Percentiles rank a stretch among this genome's conserved stretches.
Evolutionary conservation across 1,140 invertebrate genomes (phyloP).

Genomic region (Neelides sp.): DNA sequence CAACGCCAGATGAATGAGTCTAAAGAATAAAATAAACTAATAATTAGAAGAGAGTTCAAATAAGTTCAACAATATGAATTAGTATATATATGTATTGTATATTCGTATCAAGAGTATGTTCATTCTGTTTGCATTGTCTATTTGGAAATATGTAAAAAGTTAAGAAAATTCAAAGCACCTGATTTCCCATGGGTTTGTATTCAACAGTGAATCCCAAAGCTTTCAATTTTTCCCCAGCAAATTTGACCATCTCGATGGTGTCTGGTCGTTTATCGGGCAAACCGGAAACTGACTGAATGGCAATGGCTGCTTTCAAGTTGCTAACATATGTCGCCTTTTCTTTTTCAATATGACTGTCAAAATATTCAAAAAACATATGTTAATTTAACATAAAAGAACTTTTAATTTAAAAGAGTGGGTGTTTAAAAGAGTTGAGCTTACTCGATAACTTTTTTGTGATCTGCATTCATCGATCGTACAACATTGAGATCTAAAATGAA

Average conservation of each 20-base stretch:
- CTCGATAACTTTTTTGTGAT: too few relatives aligned
- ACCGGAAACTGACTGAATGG: slow-evolving; percentile 85
- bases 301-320: slow-evolving; percentile 68
- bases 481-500: too few relatives aligned
- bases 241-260: slow-evolving; percentile 61
- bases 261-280: slow-evolving; percentile 66
- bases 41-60: not conserved
- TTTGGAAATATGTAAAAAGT: not conserved
- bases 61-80: not conserved
- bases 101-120: not conserved
- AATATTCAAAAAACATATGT: slow-evolving; percentile 21
- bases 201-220: slow-evolving; percentile 2
- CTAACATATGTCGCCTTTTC: slow-evolving; percentile 63
- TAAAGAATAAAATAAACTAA: slow-evolving; percentile 33
- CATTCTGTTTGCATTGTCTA: not conserved
- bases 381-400: not conserved
- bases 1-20: slow-evolving; percentile 53
- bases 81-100: too few relatives aligned
- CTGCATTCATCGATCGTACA: too few relatives aligned
- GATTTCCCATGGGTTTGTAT: not conserved
- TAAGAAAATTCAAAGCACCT: not conserved
- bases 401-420: too few relatives aligned
- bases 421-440: too few relatives aligned
- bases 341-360: slow-evolving; percentile 59
- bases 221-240: slow-evolving; percentile 38